Evolutionary conservation across 2,797 vertebrate genomes (phyloP), one percentile per base, ranked within the genome.

Genomic region (Halcyon smyrnensis): DNA sequence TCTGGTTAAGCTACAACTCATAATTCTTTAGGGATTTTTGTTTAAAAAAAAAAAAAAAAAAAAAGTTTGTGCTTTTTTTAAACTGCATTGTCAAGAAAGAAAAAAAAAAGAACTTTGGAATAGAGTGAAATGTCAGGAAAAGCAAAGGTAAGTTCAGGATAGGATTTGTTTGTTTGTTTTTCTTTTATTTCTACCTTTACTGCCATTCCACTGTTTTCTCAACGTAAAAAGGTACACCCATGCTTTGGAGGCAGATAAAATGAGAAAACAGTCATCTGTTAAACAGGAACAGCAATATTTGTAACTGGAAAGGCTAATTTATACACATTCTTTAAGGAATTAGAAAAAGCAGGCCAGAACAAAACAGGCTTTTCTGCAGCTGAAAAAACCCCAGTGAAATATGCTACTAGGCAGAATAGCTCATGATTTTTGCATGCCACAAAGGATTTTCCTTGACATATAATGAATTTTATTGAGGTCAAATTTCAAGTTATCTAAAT

Each of bases 401-500:
- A 27, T 17, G 73, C 84, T 70, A n/a, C 45, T 21, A 74, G 77
- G 79, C 60, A 80, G 78, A 96, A 87, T 12, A 89, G 65, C 69
- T 93, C 70, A 59, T 90, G 82, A 59, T 81, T 90, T 88, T 90
- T 92, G 71, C 74, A 78, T 77, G 80, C 65, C 90, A 62, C 86
- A 70, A 81, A 95, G 84, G 90, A 87, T 94, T 96, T 94, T 27
- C 30, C 64, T 84, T 90, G 80, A 77, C 80, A 85, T 46, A 68
- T 84, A 90, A 95, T 84, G 37, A 90, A 76, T 85, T 89, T 90
- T 95, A 92, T 93, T 85, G 86, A 94, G 92, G 94, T 96, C 95
- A 90, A 17, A 86, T 95, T 96, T 90, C 82, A 95, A 84, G 73
- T 93, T 95, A 62, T 57, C 93, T 95, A 92, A 93, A 96, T 68